Conservation (phyloP, 2,113 vertebrate species). For the Poecilia latipinna region DNA sequence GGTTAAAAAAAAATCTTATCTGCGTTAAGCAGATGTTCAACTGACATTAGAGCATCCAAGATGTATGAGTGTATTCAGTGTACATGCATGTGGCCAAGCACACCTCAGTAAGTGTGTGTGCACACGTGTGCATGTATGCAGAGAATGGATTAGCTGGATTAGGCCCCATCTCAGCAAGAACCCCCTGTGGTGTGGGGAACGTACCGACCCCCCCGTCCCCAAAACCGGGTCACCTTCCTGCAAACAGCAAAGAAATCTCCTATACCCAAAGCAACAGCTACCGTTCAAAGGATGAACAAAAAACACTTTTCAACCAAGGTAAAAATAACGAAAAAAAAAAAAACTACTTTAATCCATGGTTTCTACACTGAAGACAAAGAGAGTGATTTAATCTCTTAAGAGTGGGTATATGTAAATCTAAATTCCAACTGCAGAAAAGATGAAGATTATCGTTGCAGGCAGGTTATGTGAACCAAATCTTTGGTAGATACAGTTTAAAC, state of each 20-base stretch:
- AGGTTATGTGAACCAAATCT: neutral
- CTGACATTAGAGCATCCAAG: neutral
- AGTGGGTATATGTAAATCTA: neutral
- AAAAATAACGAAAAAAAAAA: neutral
- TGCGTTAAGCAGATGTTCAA: neutral
- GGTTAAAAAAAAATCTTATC: neutral
- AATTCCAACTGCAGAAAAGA: neutral
- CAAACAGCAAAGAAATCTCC: slow-evolving; percentile 59
- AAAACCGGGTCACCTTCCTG: slow-evolving; percentile 70
- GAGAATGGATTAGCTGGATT: slow-evolving; percentile 82
- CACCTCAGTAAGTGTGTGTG: slow-evolving; percentile 33
- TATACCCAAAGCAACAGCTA: slow-evolving; percentile 41
- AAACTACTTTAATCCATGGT: too few species aligned
- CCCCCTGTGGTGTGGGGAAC: slow-evolving; percentile 76
- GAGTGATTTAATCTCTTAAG: neutral
- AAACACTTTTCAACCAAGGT: neutral
- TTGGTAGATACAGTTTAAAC: neutral
- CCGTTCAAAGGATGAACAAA: neutral
- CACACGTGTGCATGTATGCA: slow-evolving; percentile 55
- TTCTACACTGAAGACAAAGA: neutral
- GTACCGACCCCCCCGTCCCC: slow-evolving; percentile 37
- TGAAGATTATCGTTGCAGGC: neutral
- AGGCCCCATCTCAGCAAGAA: slow-evolving; percentile 72
- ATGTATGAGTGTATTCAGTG: slow-evolving; percentile 13
- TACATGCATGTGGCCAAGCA: slow-evolving; percentile 26